Evolutionary conservation across 2,113 vertebrate species (phyloP).

Genomic region (Halichoerus grypus): DNA sequence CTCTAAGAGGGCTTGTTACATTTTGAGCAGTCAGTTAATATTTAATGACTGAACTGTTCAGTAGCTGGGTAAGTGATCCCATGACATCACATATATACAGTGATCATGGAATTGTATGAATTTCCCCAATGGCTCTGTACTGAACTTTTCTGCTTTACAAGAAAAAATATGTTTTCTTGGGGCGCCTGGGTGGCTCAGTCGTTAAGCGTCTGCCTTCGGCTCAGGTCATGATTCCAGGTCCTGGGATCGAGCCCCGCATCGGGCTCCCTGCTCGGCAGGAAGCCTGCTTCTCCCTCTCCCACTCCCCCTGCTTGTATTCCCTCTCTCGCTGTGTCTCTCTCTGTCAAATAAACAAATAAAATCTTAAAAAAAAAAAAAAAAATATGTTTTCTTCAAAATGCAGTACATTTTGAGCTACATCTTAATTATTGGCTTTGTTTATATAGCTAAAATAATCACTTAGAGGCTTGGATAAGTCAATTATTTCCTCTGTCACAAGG

Average conservation of each 20-base stretch:
- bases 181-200: too few species aligned
- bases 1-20: background rate
- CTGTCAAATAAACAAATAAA: too few species aligned
- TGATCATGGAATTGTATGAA: background rate
- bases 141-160: background rate
- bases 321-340: too few species aligned
- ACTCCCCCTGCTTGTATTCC: too few species aligned
- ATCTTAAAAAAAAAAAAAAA: too few species aligned
- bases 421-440: constrained; percentile 28
- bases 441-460: constrained; percentile 23
- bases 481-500: constrained; percentile 41
- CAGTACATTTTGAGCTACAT: background rate
- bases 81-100: background rate
- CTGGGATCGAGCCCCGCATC: too few species aligned
- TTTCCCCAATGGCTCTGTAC: background rate
- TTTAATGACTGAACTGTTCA: background rate
- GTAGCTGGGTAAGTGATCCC: background rate
- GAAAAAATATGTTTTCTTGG: background rate
- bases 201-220: too few species aligned
- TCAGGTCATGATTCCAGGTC: too few species aligned
- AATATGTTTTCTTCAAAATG: constrained; percentile 29
- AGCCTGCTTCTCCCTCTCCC: too few species aligned
- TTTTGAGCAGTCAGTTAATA: background rate
- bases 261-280: too few species aligned
- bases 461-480: constrained; percentile 11